These are phyloP conservation scores for Alosa sapidissima DNA, from an alignment of 2,797 vertebrate species.

Conservation along the genomic window DNA sequence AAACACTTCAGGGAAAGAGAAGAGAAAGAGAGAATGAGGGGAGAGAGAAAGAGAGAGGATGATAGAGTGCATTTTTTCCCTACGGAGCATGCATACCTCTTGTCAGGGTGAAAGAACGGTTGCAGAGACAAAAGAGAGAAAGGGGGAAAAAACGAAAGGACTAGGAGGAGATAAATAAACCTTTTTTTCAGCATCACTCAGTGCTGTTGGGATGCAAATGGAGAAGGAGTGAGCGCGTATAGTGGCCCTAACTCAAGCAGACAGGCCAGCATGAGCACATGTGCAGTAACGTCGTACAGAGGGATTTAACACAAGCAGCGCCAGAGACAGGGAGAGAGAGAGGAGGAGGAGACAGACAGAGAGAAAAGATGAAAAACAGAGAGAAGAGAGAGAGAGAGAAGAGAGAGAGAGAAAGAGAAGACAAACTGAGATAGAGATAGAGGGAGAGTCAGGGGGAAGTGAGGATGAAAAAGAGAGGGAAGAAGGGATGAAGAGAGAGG, in stretches of 20 bases:
- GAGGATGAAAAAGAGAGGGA: neutral
- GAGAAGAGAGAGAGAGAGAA: neutral
- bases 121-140: neutral
- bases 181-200: slow-evolving; percentile 36
- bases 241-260: slow-evolving; percentile 43
- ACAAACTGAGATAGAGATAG: neutral
- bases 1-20: neutral
- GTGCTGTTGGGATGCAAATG: slow-evolving; percentile 43
- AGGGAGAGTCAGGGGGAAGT: neutral
- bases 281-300: slow-evolving; percentile 64
- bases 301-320: slow-evolving; percentile 58
- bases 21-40: neutral
- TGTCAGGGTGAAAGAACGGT: neutral
- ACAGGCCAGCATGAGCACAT: slow-evolving; percentile 51
- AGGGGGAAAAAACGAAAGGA: neutral
- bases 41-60: neutral
- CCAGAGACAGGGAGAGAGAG: neutral
- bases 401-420: neutral
- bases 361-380: neutral
- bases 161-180: slow-evolving; percentile 39
- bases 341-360: neutral
- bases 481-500: neutral
- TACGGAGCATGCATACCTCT: neutral
- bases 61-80: neutral
- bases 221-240: slow-evolving; percentile 41